Conservation (phyloP, 2,797 vertebrate species). For the Liparis tanakae region DNA sequence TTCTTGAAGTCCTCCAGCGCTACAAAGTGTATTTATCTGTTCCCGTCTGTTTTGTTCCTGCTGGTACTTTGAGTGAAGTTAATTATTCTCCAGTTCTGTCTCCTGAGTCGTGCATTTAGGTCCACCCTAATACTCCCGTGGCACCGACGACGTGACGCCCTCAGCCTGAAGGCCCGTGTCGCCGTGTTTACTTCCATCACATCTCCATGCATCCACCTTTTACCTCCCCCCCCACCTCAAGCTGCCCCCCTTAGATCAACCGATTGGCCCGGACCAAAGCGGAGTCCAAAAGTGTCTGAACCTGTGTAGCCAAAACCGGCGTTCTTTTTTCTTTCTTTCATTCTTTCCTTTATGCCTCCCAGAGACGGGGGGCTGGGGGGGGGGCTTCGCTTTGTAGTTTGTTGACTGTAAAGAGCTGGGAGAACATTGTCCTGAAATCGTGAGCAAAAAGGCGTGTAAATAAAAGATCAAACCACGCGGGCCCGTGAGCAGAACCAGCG, state of each 20-base stretch:
- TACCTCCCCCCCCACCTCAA: slow-evolving; percentile 24
- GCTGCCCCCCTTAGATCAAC: slow-evolving; percentile 51
- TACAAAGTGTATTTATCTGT: too few species aligned
- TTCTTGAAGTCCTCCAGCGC: too few species aligned
- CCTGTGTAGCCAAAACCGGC: slow-evolving; percentile 18
- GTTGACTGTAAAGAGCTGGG: slow-evolving; percentile 78
- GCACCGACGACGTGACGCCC: too few species aligned
- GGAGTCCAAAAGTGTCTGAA: slow-evolving; percentile 61
- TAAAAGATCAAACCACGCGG: slow-evolving; percentile 83
- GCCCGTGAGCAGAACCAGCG: slow-evolving; percentile 76
- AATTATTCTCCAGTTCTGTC: too few species aligned
- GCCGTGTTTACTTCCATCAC: slow-evolving; percentile 18
- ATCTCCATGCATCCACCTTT: slow-evolving; percentile 39
- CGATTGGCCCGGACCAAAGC: slow-evolving; percentile 40
- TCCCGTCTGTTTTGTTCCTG: too few species aligned
- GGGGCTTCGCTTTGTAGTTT: slow-evolving; percentile 78
- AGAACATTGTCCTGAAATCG: slow-evolving; percentile 81
- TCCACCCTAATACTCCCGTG: too few species aligned
- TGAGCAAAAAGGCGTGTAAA: slow-evolving; percentile 83
- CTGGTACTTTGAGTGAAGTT: too few species aligned
- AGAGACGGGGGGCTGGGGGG: slow-evolving; percentile 69
- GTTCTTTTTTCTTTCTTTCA: slow-evolving; percentile 62
- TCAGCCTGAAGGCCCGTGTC: slow-evolving; percentile 31
- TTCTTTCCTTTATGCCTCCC: slow-evolving; percentile 65
- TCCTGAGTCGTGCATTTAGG: too few species aligned